Percentiles rank a stretch among this genome's conserved stretches.
phyloP scores from a whole-genome alignment of 2,113 vertebrate species.

The Psammodynastes pulverulentus region DNA sequence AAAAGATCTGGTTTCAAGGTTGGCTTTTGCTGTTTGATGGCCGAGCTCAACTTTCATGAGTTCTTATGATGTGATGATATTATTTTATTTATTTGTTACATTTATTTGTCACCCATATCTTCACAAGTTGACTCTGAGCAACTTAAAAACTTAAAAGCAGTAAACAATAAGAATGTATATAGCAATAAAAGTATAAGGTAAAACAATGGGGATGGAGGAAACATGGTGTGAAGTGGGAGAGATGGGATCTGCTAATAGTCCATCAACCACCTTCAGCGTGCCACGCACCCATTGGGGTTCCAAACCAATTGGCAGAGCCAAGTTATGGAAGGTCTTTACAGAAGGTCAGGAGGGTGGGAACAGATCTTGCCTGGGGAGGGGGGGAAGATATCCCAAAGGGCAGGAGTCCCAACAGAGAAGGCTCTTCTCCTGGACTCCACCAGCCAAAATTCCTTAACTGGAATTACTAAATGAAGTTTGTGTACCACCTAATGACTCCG shows the following conservation, averaged over 20 bases:
- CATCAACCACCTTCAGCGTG: background rate
- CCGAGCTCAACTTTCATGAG: background rate
- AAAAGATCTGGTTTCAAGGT: background rate
- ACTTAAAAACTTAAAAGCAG: background rate
- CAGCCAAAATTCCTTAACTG: background rate
- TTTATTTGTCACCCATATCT: background rate
- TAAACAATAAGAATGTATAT: background rate
- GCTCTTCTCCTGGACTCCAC: background rate
- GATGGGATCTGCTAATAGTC: background rate
- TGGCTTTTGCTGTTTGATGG: background rate
- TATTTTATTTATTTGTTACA: background rate
- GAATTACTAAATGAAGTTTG: background rate
- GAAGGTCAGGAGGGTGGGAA: background rate
- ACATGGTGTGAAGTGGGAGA: background rate
- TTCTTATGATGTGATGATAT: background rate
- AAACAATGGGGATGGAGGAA: background rate
- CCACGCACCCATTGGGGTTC: background rate
- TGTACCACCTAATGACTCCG: background rate
- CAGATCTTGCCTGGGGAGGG: background rate
- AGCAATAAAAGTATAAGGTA: background rate
- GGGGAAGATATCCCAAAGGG: too few species aligned
- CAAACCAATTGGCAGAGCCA: background rate
- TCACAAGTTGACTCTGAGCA: background rate
- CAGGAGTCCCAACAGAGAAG: too few species aligned
- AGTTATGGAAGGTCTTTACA: background rate